phyloP scores from a whole-genome alignment of 92 coral and sea anemone species.

The Umimayanthus chanpuru region DNA sequence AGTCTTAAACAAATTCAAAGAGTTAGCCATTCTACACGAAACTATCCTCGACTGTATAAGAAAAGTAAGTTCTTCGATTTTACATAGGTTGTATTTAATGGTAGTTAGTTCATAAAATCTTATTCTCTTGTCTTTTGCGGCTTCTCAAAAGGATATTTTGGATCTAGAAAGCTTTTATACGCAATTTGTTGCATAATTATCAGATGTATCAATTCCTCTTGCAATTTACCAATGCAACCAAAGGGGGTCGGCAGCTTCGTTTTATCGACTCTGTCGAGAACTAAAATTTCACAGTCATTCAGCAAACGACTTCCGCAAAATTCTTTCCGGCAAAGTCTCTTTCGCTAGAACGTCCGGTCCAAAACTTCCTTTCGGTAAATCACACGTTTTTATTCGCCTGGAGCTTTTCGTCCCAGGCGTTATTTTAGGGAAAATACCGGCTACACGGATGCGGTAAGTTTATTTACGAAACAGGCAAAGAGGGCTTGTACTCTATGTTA shows the following conservation, averaged over 20 bases:
- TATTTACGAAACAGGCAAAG: background rate
- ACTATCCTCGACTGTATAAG: background rate
- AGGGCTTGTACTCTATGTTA: background rate
- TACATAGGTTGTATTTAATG: too few species aligned
- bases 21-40: too few species aligned
- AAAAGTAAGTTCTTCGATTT: background rate
- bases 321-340: too few species aligned
- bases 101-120: background rate
- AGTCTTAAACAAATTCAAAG: too few species aligned
- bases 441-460: background rate
- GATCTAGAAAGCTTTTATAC: background rate
- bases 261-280: background rate
- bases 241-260: background rate
- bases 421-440: too few species aligned
- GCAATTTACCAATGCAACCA: too few species aligned
- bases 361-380: background rate
- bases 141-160: background rate
- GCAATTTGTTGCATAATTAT: too few species aligned
- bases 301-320: too few species aligned
- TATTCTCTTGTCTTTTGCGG: background rate
- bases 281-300: background rate
- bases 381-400: background rate
- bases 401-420: background rate
- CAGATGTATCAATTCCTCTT: too few species aligned
- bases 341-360: background rate